Base-by-base conservation (phyloP, 2,797 vertebrate genomes). In the Notamacropus eugenii region DNA sequence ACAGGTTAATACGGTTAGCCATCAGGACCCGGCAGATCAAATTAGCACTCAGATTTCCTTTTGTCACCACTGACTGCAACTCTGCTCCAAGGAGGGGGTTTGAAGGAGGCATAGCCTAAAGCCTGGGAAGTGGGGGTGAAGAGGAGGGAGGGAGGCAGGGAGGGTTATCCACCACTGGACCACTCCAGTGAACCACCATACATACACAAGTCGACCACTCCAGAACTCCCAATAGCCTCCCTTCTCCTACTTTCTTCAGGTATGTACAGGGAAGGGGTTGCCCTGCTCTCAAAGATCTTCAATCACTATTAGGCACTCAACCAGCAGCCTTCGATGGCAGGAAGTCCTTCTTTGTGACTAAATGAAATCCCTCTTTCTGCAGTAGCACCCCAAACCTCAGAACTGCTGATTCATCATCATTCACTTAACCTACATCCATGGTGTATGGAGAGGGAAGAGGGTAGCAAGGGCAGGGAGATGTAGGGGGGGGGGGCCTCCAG, bases 1-100 rank as follows among this genome's bases (percentile, higher is more conserved):
- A 0, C 3, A 12, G 24, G 62, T 19, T 11, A 0, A 40, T 5
- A 82, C 29, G 5, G 19, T 0, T 14, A 22, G 13, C 29, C 31
- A 1, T 46, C n/a, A 40, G 0, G 82, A 22, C 24, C n/a, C 13
- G 4, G 14, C 90, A 54, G 29, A 62, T 8, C 56, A 87, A 52
- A 62, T 14, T 0, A 0, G 29, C 56, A 46, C 67, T 82, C 67
- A 22, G 67, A 22, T 82, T 82, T 82, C 67, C n/a, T 46, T 74
- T 92, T 52, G 19, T 29, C 67, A 1, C 28, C 8, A 34, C n/a
- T 14, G 14, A 4, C 19, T 16, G 11, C 50, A 50, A 0, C 57
- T 9, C 87, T 24, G 19, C 67, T 82, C 67, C n/a, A 24, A n/a
- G 19, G 5, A 24, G 62, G 34, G 19, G 1, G 22, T 82, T 19